phyloP scores from a whole-genome alignment of 37 sponge, comb jelly and placozoan genomes.

The Bolinopsis microptera region DNA sequence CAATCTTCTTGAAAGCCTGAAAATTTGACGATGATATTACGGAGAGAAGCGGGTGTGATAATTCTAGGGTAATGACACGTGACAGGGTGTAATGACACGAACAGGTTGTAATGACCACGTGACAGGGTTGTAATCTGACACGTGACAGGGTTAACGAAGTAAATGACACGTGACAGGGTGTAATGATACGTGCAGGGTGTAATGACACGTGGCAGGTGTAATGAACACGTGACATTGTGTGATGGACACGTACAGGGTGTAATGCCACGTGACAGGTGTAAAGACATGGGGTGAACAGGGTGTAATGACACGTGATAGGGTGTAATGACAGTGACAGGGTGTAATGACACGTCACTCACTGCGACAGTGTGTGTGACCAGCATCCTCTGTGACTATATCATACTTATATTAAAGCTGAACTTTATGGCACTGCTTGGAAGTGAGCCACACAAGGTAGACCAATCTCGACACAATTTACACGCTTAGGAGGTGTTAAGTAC shows the following conservation, averaged over 20 bases:
- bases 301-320: not conserved
- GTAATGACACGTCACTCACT: not conserved
- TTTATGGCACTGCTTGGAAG: no score
- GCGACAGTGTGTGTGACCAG: no score
- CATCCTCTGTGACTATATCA: no score
- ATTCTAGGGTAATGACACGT: not conserved
- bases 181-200: not conserved
- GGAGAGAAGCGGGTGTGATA: not conserved
- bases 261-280: not conserved
- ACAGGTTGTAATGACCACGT: not conserved
- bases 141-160: not conserved
- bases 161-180: not conserved
- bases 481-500: no score
- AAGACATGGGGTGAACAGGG: not conserved
- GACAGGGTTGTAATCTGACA: not conserved
- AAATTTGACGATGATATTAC: no score
- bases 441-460: no score
- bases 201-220: not conserved
- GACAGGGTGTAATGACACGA: not conserved
- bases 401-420: no score
- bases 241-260: not conserved
- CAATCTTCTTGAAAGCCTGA: constrained; percentile 65
- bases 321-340: not conserved
- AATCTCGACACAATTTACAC: no score
- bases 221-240: not conserved